Evolutionary conservation across 2,888 invertebrate genomes (phyloP), one percentile per base, ranked within the genome.

Genomic region (Dusona sp.): DNA sequence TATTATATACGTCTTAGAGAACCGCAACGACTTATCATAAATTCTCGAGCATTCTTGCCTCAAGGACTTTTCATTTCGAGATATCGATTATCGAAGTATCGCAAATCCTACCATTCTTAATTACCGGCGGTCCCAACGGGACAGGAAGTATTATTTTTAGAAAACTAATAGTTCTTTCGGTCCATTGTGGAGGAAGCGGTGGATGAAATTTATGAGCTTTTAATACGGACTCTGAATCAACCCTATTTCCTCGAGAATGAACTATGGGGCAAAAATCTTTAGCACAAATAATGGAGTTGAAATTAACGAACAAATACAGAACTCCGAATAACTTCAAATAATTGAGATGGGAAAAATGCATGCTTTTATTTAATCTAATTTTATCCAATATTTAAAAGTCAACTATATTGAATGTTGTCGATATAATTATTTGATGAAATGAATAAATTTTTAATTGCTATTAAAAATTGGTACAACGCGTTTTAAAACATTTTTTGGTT

Each of bases 91-190:
- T 38, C 73, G 77, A 73, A 74, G 73, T 80, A 68, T 75, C 48
- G 42, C 84, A 84, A 75, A 84, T 79, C 73, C 29, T 78, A 38
- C 65, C 22, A 65, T 78, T 73, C 64, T 83, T 78, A 65, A 48
- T 65, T 65, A 77, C 42, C 33, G n/a, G 22, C 65, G 16, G 3
- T n/a, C 11, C 8, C 29, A 51, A 67, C 51, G 22, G 36, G 22
- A 78, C 65, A 67, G 67, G 65, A 67, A 78, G 77, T 78, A 19
- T 51, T 42, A 67, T 67, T 67, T 67, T 65, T 22, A 67, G 36
- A 67, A 67, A 65, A 61, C 7, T 22, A 29, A 45, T 75, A 45
- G 11, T 45, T 45, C 61, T 29, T 45, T 29, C n/a, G 8, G 64
- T 48, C 38, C 8, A 9, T 54, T 54, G 25, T 61, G n/a, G 42